Percentiles rank a stretch among this genome's conserved stretches.
Evolutionary conservation across 2,113 vertebrate species (phyloP).

Genomic region (Brienomyrus brachyistius): DNA sequence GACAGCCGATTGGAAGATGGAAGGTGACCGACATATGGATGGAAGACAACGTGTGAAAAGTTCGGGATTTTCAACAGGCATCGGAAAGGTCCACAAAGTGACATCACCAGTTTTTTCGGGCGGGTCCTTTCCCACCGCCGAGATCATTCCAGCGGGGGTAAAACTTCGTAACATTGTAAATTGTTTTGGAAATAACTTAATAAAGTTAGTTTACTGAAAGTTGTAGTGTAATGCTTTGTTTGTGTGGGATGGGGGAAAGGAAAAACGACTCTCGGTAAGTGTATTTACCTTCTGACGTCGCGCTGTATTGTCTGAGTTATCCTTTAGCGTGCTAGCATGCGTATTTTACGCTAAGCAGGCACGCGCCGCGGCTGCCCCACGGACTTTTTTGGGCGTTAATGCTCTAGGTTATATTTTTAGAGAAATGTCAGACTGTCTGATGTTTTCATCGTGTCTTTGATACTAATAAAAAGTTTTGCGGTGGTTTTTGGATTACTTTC

Average conservation of each 20-base stretch:
- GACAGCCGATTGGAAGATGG: not conserved
- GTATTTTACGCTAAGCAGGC: not conserved
- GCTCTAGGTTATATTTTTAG: not conserved
- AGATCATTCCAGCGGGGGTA: not conserved
- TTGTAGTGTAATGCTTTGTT: not conserved
- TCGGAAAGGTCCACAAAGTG: not conserved
- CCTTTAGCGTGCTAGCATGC: not conserved
- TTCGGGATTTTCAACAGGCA: slow-evolving; percentile 17
- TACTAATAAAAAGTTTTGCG: not conserved
- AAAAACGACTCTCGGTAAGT: not conserved
- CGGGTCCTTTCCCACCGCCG: not conserved
- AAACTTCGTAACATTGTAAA: not conserved
- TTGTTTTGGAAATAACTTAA: not conserved
- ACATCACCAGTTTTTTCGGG: slow-evolving; percentile 4
- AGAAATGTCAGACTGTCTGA: not conserved
- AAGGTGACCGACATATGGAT: not conserved
- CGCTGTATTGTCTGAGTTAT: not conserved
- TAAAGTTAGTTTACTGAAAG: not conserved
- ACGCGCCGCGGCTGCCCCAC: not conserved
- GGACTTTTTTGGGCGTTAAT: not conserved
- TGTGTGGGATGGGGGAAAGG: not conserved
- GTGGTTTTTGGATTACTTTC: not conserved
- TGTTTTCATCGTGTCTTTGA: not conserved
- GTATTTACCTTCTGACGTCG: not conserved
- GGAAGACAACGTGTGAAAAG: not conserved